Base-by-base conservation (phyloP, 2,113 vertebrate genomes). In the Lanius collurio region DNA sequence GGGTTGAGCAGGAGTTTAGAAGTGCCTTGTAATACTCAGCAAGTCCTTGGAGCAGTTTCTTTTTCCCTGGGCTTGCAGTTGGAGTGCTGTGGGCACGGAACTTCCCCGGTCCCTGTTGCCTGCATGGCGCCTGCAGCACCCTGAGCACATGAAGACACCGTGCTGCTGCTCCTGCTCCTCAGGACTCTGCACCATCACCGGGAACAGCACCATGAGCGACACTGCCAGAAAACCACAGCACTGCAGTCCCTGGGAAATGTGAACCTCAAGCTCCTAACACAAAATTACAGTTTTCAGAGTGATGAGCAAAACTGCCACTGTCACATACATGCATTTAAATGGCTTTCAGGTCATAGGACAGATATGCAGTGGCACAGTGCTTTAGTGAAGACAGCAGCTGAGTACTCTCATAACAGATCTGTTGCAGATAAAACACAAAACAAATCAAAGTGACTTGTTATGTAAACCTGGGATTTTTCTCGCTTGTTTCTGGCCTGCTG, bases 61-160 rank as follows among this genome's bases (percentile, higher is more conserved):
- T 6, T 2, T n/a, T 59, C 10, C 26, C 22, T 9, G 15, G 39
- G 10, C 15, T 86, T 42, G 9, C 14, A 49, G 14, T 17, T 0
- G 1, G 26, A 2, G 4, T 0, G 5, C 46, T 63, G 7, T 8
- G 3, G 28, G 21, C 47, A 33, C 0, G 3, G 35, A 22, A 3
- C 1, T 69, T 3, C 30, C 9, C 33, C 9, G 5, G 7, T 26
- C 4, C 6, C 16, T 0, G 5, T 16, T 60, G 16, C 20, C 0
- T 0, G 2, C 0, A 0, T 0, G 13, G 26, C 3, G 4, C 7
- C 30, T 87, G 46, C 30, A 41, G 22, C 12, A 3, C 39, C 14
- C 30, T 0, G 0, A 28, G 26, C 39, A 19, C 8, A 18, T 0
- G 2, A 24, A 35, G 5, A 11, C 16, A 59, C 27, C 0, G 0